phyloP scores from a whole-genome alignment of 2,888 invertebrate species.

The Cheilosia scutellata region DNA sequence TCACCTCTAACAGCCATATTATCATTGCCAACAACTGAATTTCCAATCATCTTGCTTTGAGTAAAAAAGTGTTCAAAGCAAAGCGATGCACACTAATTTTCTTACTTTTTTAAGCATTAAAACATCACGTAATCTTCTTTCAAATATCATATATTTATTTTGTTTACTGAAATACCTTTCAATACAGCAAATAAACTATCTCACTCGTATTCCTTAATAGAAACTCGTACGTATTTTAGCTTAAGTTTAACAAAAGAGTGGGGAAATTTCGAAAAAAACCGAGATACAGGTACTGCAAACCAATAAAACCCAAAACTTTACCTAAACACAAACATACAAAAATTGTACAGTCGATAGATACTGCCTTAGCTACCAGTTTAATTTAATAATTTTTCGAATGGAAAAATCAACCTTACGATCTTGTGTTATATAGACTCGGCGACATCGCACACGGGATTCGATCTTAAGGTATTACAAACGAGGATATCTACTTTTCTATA shows the following conservation, averaged over 20 bases:
- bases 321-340: not conserved
- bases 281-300: not conserved
- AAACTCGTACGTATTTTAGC: conserved; percentile 44
- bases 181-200: conserved; percentile 62
- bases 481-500: not conserved
- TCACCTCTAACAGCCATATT: too few relatives aligned
- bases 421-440: too few relatives aligned
- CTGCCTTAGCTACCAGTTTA: not conserved
- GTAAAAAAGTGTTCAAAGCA: too few relatives aligned
- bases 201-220: conserved; percentile 62
- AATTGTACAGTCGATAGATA: conserved; percentile 2
- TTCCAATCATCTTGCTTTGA: too few relatives aligned
- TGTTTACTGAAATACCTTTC: conserved; percentile 51
- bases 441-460: too few relatives aligned
- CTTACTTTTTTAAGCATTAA: not conserved
- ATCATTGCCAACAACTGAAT: too few relatives aligned
- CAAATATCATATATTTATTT: conserved; percentile 64
- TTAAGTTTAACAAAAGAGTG: conserved; percentile 39
- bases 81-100: not conserved
- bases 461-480: too few relatives aligned
- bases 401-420: not conserved
- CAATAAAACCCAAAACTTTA: conserved; percentile 7
- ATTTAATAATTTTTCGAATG: not conserved
- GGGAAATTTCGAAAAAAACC: not conserved
- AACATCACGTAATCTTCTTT: not conserved